These are phyloP conservation scores for Mirza zaza DNA, from an alignment of 2,113 vertebrate species.

Conservation along the genomic window DNA sequence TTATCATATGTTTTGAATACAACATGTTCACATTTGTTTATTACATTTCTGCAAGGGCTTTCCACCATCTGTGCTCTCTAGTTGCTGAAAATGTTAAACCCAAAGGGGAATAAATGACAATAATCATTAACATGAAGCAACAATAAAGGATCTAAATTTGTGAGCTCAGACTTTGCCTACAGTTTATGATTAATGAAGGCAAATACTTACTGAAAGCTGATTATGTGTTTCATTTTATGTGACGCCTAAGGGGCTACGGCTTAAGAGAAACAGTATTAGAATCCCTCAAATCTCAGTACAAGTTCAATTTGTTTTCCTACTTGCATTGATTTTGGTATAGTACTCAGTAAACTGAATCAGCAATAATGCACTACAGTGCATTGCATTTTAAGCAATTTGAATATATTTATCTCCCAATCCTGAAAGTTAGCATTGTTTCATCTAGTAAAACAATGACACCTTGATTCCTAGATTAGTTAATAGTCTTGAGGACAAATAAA, in stretches of 20 bases:
- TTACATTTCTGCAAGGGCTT: slow-evolving; percentile 79
- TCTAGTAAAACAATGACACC: not conserved
- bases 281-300: slow-evolving; percentile 75
- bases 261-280: slow-evolving; percentile 74
- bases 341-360: slow-evolving; percentile 76
- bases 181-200: slow-evolving; percentile 84
- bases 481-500: not conserved
- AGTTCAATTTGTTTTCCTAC: slow-evolving; percentile 74
- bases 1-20: slow-evolving; percentile 78
- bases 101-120: slow-evolving; percentile 71
- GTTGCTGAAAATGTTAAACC: slow-evolving; percentile 74
- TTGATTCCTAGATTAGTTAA: slow-evolving; percentile 37
- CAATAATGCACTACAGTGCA: slow-evolving; percentile 65
- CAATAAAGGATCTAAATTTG: slow-evolving; percentile 80
- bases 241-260: slow-evolving; percentile 71
- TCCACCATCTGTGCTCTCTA: slow-evolving; percentile 80
- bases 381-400: slow-evolving; percentile 66
- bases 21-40: slow-evolving; percentile 70
- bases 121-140: slow-evolving; percentile 81
- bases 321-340: slow-evolving; percentile 77
- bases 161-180: slow-evolving; percentile 79
- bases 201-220: slow-evolving; percentile 80
- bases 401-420: slow-evolving; percentile 60
- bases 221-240: slow-evolving; percentile 79
- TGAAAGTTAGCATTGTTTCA: slow-evolving; percentile 51